Base-by-base conservation (phyloP, 2,888 invertebrate species). In the Heliconius erato region DNA sequence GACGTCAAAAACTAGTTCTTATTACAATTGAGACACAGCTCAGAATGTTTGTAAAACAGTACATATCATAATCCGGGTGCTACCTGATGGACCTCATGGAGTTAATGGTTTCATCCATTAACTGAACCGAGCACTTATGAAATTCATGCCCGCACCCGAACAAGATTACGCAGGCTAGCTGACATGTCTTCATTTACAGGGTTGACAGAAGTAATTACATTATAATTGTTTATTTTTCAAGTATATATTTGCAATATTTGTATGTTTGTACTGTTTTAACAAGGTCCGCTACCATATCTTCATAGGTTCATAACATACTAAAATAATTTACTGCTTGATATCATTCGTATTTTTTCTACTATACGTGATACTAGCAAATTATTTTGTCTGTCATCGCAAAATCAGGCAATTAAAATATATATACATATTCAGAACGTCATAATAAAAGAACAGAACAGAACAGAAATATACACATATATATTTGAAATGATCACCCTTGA, bases 41-140 rank as follows among this genome's bases (percentile, higher is more conserved):
- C 78, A 67, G 11, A 19, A 16, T 67, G 54, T 54, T 54, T 28
- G 35, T 77, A 80, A 44, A 78, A 77, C 67, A 79, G 74, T 26
- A 26, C 85, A 86, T 82, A 26, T 19, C 16, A 4, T 11, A 63
- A 63, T 35, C 63, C 35, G 59, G n/a, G 26, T 84, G 87, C 85
- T 88, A 89, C 89, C 87, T 90, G 89, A 88, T 87, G 90, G 89
- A 87, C 89, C 89, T 92, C 84, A 86, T 91, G 90, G 92, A 94
- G 93, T 94, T 94, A 94, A 95, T 94, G 94, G 94, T 94, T 94
- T 93, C 94, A 93, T 92, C 94, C 94, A 95, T 95, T 95, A 94
- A 92, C 92, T 92, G 90, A 89, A 92, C 90, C 92, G 90, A 92
- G 93, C 94, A 94, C 94, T 95, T 94, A 94, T 94, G 94, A 94